Evolutionary conservation across 2,113 vertebrate genomes (phyloP).

Genomic region (Pteruthius melanotis): DNA sequence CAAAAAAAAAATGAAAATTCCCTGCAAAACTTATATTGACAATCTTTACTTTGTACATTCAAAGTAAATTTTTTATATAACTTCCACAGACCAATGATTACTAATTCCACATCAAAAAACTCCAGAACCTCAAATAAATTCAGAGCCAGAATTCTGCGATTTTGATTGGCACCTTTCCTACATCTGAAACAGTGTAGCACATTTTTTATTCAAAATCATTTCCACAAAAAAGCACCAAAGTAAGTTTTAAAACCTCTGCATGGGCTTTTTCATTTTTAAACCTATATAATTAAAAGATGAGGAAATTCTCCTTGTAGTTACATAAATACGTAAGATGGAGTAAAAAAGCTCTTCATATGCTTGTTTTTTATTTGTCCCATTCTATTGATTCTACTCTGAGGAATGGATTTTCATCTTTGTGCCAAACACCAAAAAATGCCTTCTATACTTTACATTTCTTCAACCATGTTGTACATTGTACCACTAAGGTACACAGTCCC

Average conservation of each 20-base stretch:
- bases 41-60: not conserved
- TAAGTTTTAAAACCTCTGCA: not conserved
- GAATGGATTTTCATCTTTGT: not conserved
- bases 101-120: not conserved
- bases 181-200: not conserved
- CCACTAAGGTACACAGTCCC: not conserved
- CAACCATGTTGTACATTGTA: not conserved
- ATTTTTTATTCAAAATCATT: not conserved
- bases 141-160: not conserved
- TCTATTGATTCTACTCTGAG: not conserved
- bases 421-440: not conserved
- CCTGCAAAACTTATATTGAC: not conserved
- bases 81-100: not conserved
- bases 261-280: not conserved
- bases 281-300: not conserved
- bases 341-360: not conserved
- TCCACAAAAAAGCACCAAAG: not conserved
- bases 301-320: not conserved
- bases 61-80: not conserved
- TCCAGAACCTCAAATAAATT: not conserved
- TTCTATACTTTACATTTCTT: not conserved
- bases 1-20: not conserved
- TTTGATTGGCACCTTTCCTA: not conserved
- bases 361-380: not conserved
- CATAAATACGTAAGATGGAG: not conserved